These are phyloP conservation scores for Corythucha ciliata DNA, from an alignment of 2,888 invertebrate genomes.

Conservation along the genomic window DNA sequence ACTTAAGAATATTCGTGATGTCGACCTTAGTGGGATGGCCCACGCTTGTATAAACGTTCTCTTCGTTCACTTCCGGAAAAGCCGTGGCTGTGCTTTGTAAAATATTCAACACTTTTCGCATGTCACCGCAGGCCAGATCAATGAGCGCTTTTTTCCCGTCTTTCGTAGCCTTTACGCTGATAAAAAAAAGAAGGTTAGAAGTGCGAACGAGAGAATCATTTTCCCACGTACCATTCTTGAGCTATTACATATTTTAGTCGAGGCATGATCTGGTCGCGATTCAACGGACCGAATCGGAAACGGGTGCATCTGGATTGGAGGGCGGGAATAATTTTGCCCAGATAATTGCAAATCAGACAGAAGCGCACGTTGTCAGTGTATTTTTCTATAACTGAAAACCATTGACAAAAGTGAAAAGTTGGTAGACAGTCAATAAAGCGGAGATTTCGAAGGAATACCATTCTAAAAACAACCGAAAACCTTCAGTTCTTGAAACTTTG, in stretches of 20 bases:
- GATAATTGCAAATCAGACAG: slow-evolving; percentile 97
- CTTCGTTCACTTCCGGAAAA: slow-evolving; percentile 77
- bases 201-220: background rate
- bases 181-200: slow-evolving; percentile 29
- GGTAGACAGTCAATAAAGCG: too few species aligned
- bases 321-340: slow-evolving; percentile 97
- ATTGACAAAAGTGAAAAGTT: too few species aligned
- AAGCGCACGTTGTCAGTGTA: slow-evolving; percentile 97
- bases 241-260: slow-evolving; percentile 73
- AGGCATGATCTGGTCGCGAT: slow-evolving; percentile 77
- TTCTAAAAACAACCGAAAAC: background rate
- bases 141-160: slow-evolving; percentile 85
- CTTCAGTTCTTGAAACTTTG: too few species aligned
- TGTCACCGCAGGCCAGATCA: slow-evolving; percentile 88
- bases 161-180: slow-evolving; percentile 69
- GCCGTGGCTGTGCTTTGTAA: slow-evolving; percentile 94
- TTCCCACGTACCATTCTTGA: slow-evolving; percentile 60
- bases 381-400: slow-evolving; percentile 90
- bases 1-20: slow-evolving; percentile 77
- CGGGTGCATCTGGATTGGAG: slow-evolving; percentile 95
- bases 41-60: slow-evolving; percentile 89
- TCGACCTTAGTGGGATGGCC: slow-evolving; percentile 89
- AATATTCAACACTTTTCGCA: slow-evolving; percentile 94
- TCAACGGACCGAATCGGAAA: slow-evolving; percentile 88
- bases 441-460: background rate